phyloP scores from a whole-genome alignment of 1,140 invertebrate species.

The Penaeus chinensis region DNA sequence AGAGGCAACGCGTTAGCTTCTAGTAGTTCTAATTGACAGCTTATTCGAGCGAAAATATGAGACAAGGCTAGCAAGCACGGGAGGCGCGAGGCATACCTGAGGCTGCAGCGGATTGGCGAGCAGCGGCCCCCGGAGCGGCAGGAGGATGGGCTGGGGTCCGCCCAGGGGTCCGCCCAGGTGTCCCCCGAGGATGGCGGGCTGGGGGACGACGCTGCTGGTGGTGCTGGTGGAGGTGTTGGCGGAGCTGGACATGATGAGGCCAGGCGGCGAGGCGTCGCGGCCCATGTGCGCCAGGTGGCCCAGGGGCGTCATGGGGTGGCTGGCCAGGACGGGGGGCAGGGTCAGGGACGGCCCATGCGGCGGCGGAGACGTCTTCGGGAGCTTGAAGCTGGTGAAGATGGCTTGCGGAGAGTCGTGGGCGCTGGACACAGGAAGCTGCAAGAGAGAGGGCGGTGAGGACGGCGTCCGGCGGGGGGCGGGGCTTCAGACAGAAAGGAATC shows the following conservation, averaged over 20 bases:
- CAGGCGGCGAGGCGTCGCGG: constrained; percentile 53
- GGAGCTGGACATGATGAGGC: constrained; percentile 46
- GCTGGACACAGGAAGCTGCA: constrained; percentile 61
- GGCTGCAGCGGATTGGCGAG: constrained; percentile 62
- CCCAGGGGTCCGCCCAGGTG: background rate
- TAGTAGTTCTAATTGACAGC: background rate
- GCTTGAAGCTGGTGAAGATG: constrained; percentile 92
- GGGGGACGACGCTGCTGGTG: constrained; percentile 19
- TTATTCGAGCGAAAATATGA: background rate
- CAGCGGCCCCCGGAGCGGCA: constrained; percentile 55
- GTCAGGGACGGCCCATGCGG: constrained; percentile 26
- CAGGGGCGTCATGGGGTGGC: constrained; percentile 59
- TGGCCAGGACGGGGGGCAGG: constrained; percentile 48
- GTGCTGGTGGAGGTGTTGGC: constrained; percentile 28
- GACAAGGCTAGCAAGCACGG: too few species aligned
- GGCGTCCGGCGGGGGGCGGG: too few species aligned
- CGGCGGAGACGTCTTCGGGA: constrained; percentile 75
- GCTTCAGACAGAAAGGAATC: too few species aligned
- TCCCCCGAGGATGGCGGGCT: constrained; percentile 27
- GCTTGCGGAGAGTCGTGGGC: constrained; percentile 77
- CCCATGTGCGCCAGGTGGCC: constrained; percentile 56
- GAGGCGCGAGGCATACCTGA: constrained; percentile 41
- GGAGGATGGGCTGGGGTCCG: constrained; percentile 34
- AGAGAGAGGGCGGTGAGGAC: background rate
- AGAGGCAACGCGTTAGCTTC: too few species aligned